Evolutionary conservation across 1,140 invertebrate species (phyloP).

Genomic region (Aphelinus atriplicis): DNA sequence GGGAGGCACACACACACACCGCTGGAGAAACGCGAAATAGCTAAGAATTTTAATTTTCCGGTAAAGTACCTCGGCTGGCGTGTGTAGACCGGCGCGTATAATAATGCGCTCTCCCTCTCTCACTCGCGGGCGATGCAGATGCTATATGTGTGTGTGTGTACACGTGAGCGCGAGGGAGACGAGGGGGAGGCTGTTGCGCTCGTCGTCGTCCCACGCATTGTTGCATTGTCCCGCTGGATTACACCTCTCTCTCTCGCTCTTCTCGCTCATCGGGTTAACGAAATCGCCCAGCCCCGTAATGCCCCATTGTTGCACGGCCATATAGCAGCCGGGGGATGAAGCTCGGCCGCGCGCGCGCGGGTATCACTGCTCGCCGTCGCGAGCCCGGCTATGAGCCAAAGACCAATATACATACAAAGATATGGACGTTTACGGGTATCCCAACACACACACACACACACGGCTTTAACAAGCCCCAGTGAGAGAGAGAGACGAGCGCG

Average conservation of each 20-base stretch:
- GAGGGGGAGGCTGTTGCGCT: slow-evolving; percentile 18
- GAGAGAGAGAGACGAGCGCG: background rate
- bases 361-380: slow-evolving; percentile 45
- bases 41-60: slow-evolving; percentile 32
- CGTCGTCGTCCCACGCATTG: slow-evolving; percentile 51
- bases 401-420: background rate
- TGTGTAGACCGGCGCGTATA: slow-evolving; percentile 20
- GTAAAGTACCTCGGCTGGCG: background rate
- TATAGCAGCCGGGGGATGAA: slow-evolving; percentile 3
- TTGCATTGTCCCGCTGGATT: slow-evolving; percentile 53
- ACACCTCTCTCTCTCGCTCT: background rate
- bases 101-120: slow-evolving; percentile 17
- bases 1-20: slow-evolving; percentile 15
- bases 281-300: slow-evolving; percentile 50
- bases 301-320: slow-evolving; percentile 49
- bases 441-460: background rate
- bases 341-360: background rate
- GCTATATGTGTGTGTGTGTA: background rate
- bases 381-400: too few species aligned
- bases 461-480: background rate
- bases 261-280: slow-evolving; percentile 51
- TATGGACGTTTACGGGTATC: background rate
- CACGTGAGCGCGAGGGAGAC: too few species aligned
- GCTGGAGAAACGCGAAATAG: background rate
- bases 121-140: slow-evolving; percentile 16